Percentiles rank a stretch among this genome's conserved stretches.
Evolutionary conservation across 2,797 vertebrate genomes (phyloP).

Genomic region (Melanogrammus aeglefinus): DNA sequence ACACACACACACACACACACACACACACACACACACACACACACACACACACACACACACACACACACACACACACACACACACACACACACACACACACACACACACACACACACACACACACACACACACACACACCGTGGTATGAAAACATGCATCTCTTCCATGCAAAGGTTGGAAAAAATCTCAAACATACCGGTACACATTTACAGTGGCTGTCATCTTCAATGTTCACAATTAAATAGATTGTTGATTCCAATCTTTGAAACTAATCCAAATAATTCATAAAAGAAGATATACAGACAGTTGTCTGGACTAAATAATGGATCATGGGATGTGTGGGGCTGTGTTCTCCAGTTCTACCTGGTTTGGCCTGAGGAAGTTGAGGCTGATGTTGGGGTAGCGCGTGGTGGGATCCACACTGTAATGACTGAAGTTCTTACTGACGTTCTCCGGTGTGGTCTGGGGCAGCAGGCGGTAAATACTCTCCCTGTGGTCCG

Average conservation of each 20-base stretch:
- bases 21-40: neutral
- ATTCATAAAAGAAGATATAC: no score
- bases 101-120: neutral
- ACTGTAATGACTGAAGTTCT: constrained; percentile 96
- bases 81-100: neutral
- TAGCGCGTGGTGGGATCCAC: constrained; percentile 95
- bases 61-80: neutral
- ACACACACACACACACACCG: neutral
- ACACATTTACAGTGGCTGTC: neutral
- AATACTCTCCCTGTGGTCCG: constrained; percentile 85
- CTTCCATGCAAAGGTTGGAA: no score
- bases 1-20: neutral
- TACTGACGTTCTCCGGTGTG: constrained; percentile 96
- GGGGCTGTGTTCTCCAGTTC: neutral
- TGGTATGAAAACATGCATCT: neutral
- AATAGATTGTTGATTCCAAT: neutral
- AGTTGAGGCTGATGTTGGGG: constrained; percentile 91
- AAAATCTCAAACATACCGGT: neutral
- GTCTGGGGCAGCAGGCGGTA: constrained; percentile 96
- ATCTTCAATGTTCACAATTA: neutral
- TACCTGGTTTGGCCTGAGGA: constrained; percentile 91
- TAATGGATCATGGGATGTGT: neutral
- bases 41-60: neutral
- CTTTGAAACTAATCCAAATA: neutral
- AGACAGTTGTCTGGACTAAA: neutral